Base-by-base conservation (phyloP, 2,888 invertebrate species). In the Drosophila rubida region DNA sequence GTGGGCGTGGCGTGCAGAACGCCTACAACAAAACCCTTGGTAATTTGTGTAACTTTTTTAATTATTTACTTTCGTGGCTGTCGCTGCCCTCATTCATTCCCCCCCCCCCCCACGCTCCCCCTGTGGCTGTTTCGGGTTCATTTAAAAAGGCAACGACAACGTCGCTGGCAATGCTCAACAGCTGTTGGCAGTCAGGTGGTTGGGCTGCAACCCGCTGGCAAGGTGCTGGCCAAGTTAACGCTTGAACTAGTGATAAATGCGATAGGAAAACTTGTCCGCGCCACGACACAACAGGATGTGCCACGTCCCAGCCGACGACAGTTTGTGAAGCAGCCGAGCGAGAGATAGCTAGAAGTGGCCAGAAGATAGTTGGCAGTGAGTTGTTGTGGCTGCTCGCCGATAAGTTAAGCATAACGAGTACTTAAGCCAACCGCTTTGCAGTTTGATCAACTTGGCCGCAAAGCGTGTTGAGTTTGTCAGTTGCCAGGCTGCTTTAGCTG, bases 31-130 rank as follows among this genome's bases (percentile, higher is more conserved):
- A 37, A 65, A 32, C 53, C 48, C 66, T 42, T 44, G 59, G 78
- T 73, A 75, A 80, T 80, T 80, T 80, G 80, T 78, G 62, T 63
- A 80, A 80, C 75, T 79, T 78, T 72, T 80, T 74, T 77, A 86
- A 84, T 80, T 80, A 80, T 87, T 84, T 86, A 73, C 80, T 77
- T 73, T 76, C 61, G 49, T 4, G 27, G 53, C 32, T 37, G 39
- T 48, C 35, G 30, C 13, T 19, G 39, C 27, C 27, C 53, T 45
- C 32, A 42, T 51, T 59, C 42, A 41, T 59, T 9, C 25, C 19
- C 14, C n/a, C 22, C 4, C 19, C 22, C 13, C 35, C 2, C 4
- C 46, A 3, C 1, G 45, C 13, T 16, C 2, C 3, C 46, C 5
- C 4, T 50, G 19, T n/a, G n/a, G n/a, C n/a, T n/a, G n/a, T n/a